These are phyloP conservation scores for Pristionchus entomophagus DNA, from an alignment of 2,888 invertebrate genomes.

Conservation along the genomic window DNA sequence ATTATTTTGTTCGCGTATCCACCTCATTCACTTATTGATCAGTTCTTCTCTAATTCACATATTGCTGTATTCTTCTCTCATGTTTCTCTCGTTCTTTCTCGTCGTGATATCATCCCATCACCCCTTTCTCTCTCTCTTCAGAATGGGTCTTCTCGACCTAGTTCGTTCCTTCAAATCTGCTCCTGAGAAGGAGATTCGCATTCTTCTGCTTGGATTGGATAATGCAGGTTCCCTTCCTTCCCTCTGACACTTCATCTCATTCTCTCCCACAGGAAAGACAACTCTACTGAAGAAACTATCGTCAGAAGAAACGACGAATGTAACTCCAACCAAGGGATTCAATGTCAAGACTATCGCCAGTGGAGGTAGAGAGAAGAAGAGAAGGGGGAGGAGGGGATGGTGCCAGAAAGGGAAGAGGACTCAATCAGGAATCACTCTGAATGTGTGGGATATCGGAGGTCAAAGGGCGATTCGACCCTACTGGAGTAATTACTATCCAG, in stretches of 20 bases:
- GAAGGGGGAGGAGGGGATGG: neutral
- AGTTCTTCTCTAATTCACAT: neutral
- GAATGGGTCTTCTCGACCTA: constrained; percentile 64
- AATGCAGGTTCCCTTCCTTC: constrained; percentile 76
- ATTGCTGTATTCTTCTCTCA: neutral
- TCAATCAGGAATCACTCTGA: constrained; percentile 79
- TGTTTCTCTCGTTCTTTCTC: neutral
- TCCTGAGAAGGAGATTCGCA: constrained; percentile 61
- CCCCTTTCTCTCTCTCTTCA: constrained; percentile 8
- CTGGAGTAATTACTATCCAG: constrained; percentile 92
- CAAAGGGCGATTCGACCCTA: constrained; percentile 98
- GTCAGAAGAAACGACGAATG: constrained; percentile 93
- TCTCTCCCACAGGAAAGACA: constrained; percentile 86
- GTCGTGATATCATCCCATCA: neutral
- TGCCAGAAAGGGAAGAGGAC: neutral
- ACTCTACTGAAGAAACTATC: constrained; percentile 94
- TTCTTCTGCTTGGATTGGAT: constrained; percentile 84
- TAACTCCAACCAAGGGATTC: constrained; percentile 87
- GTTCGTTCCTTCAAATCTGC: constrained; percentile 64
- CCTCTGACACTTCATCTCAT: constrained; percentile 81
- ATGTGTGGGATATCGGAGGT: constrained; percentile 99
- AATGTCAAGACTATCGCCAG: constrained; percentile 64
- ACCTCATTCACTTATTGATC: neutral
- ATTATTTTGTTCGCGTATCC: neutral
- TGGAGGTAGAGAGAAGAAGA: constrained; percentile 47